Evolutionary conservation across 1,140 invertebrate species (phyloP).

Genomic region (Hirudo medicinalis): DNA sequence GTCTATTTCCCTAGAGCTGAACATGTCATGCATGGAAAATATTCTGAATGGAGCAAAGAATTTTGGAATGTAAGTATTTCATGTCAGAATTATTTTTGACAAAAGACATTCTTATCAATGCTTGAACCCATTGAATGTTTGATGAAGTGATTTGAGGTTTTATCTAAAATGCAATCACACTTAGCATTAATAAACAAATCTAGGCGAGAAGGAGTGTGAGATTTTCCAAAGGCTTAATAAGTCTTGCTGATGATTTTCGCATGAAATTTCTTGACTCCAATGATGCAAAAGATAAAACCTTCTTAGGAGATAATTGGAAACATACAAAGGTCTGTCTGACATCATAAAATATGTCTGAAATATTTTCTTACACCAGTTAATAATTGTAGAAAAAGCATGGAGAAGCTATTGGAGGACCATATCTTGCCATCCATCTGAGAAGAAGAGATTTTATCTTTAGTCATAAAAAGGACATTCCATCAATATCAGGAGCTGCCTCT

Average conservation of each 20-base stretch:
- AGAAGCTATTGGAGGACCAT: conserved; percentile 54
- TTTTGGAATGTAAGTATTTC: conserved; percentile 30
- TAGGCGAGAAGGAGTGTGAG: conserved; percentile 67
- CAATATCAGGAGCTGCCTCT: conserved; percentile 53
- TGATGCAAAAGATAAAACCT: conserved; percentile 51
- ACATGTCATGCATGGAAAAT: conserved; percentile 28
- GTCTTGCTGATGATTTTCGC: conserved; percentile 60
- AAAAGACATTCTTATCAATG: background rate
- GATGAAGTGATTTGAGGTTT: background rate
- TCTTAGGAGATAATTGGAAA: conserved; percentile 49
- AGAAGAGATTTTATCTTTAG: conserved; percentile 65
- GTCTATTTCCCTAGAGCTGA: conserved; percentile 24
- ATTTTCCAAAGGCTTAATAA: conserved; percentile 57
- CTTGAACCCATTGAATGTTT: background rate
- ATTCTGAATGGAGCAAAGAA: conserved; percentile 30
- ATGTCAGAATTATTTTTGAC: background rate
- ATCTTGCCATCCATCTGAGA: conserved; percentile 66
- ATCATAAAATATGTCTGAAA: background rate
- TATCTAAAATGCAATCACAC: background rate
- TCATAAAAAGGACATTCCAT: conserved; percentile 55
- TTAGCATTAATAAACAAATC: background rate
- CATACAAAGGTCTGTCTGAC: conserved; percentile 46
- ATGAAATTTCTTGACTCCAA: conserved; percentile 53
- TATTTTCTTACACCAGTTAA: background rate
- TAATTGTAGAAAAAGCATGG: conserved; percentile 31